Base-by-base conservation (phyloP, 2,113 vertebrate genomes). In the Prunella fulvescens region DNA sequence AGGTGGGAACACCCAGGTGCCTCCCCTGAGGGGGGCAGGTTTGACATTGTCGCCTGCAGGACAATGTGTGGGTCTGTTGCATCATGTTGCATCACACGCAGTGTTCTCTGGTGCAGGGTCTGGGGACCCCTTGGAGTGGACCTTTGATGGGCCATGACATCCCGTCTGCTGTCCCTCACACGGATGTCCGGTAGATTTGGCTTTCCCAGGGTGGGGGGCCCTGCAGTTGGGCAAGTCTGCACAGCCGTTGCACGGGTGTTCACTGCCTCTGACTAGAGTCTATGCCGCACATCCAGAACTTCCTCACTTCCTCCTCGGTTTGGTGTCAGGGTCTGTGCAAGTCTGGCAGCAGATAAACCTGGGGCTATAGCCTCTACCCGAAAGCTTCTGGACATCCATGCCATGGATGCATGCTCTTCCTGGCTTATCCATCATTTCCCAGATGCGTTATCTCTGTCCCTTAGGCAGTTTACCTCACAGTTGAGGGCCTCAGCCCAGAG, bases 381-480 rank as follows among this genome's bases (percentile, higher is more conserved):
- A 0, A 48, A 65, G 35, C 19, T 74, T 48, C 29, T 74, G 35
- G 35, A 42, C 42, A 42, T 57, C 19, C 12, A n/a, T 65, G 42
- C 60, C 0, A 0, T 28, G 24, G 69, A 19, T 56, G n/a, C 10
- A 2, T 56, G 13, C 16, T 57, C 29, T 66, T 66, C 29, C 24
- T 17, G 51, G 48, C 25, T 57, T 74, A 42, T 5, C 42, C 35
- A 20, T 74, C 3, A 11, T 48, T 35, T 74, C 19, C 35, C 51
- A 85, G 19, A 42, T 66, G 29, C 25, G 24, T 29, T 48, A 11
- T 42, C 16, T 57, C 29, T 85, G 0, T 31, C 13, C 13, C 16
- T 50, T 76, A 66, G 20, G 44, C 6, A 19, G 31, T 42, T 58
- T 20, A 66, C 66, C 31, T 66, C 16, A 20, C 8, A 66, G 31